A percentile compares a stretch with the other conserved stretches of the same genome.
phyloP scores from a whole-genome alignment of 2,797 vertebrate genomes.

The Margarornis squamiger region DNA sequence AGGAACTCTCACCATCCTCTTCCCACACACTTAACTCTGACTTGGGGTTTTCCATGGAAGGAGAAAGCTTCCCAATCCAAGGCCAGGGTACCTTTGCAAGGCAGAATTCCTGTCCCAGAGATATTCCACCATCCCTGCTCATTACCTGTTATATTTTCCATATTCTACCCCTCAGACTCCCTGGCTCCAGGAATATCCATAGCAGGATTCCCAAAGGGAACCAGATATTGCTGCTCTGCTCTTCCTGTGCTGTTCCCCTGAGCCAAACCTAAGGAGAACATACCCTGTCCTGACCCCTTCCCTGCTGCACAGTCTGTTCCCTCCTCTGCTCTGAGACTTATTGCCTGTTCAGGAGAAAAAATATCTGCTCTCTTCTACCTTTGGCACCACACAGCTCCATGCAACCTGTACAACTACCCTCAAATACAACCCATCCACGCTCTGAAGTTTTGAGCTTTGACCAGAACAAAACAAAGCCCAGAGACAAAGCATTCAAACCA shows the following conservation, averaged over 20 bases:
- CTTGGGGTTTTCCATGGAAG: not conserved
- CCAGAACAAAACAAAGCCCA: not conserved
- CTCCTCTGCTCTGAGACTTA: not conserved
- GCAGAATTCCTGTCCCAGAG: not conserved
- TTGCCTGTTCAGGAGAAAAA: not conserved
- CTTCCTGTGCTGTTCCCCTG: not conserved
- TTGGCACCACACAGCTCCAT: not conserved
- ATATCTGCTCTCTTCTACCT: not conserved
- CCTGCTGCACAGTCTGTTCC: not conserved
- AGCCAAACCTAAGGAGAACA: not conserved
- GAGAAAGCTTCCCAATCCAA: not conserved
- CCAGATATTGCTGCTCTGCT: not conserved
- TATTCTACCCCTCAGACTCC: not conserved
- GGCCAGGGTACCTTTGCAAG: not conserved
- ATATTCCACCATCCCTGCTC: not conserved
- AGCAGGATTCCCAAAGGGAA: not conserved
- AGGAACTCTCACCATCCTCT: not conserved
- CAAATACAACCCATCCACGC: not conserved
- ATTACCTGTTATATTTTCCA: not conserved
- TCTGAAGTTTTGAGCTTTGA: not conserved
- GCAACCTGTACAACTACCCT: not conserved
- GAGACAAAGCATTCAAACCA: not conserved
- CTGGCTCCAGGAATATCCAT: not conserved
- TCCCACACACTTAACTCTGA: not conserved
- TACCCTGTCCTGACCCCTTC: not conserved